phyloP scores from a whole-genome alignment of 2,888 invertebrate species.

The Troides aeacus region DNA sequence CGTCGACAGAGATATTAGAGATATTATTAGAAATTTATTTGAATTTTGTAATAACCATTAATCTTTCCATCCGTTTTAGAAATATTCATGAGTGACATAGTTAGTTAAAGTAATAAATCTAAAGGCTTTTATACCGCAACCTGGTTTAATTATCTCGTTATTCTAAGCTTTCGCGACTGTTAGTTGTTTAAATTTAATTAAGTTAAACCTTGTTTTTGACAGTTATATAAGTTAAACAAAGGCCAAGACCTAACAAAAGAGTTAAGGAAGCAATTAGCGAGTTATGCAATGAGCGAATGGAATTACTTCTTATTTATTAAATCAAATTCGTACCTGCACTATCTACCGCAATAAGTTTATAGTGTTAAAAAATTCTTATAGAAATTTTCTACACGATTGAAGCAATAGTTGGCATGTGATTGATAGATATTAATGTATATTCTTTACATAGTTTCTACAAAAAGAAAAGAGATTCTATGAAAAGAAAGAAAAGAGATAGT shows the following conservation, averaged over 20 bases:
- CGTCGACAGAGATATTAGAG: too few relatives aligned
- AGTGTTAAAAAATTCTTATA: neutral
- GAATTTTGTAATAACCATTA: too few relatives aligned
- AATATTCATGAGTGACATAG: neutral
- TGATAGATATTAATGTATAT: too few relatives aligned
- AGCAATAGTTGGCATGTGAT: too few relatives aligned
- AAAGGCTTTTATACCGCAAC: neutral
- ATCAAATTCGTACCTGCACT: neutral
- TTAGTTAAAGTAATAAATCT: neutral
- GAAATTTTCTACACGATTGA: neutral
- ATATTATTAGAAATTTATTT: too few relatives aligned
- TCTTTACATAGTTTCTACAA: too few relatives aligned
- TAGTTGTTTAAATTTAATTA: constrained; percentile 2
- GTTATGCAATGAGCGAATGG: neutral
- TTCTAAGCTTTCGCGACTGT: neutral
- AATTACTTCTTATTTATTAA: neutral
- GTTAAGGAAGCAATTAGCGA: neutral
- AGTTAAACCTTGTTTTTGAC: neutral
- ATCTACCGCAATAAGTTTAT: neutral
- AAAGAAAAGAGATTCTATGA: too few relatives aligned
- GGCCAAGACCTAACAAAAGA: neutral
- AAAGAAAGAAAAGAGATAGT: too few relatives aligned
- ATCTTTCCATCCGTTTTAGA: neutral
- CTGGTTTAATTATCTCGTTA: constrained; percentile 1
- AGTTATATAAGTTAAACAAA: constrained; percentile 3